Evolutionary conservation across 1,140 invertebrate species (phyloP).

Genomic region (Sesamia nonagrioides): DNA sequence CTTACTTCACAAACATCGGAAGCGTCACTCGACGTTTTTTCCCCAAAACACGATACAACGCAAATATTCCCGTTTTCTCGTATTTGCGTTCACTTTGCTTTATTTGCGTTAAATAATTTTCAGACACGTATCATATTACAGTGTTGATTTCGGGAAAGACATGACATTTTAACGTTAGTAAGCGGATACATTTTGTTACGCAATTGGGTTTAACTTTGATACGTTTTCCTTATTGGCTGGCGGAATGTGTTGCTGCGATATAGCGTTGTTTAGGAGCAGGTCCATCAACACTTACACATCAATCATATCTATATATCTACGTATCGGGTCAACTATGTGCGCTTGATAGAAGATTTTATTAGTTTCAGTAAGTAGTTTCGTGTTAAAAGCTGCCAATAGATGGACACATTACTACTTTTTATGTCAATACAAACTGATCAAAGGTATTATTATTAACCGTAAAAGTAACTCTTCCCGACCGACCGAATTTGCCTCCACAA

Average conservation of each 20-base stretch:
- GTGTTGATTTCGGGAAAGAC: constrained; percentile 33
- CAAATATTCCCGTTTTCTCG: constrained; percentile 71
- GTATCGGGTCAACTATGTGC: background rate
- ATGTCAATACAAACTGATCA: no score
- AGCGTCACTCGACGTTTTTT: constrained; percentile 56
- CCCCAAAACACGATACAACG: constrained; percentile 58
- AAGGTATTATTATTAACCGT: background rate
- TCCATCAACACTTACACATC: constrained; percentile 19
- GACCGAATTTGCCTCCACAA: background rate
- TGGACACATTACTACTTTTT: no score
- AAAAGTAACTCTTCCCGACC: background rate
- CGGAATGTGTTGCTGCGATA: constrained; percentile 5
- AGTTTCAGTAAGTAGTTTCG: no score
- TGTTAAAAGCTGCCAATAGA: no score
- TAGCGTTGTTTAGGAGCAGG: constrained; percentile 19
- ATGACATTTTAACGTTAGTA: constrained; percentile 38
- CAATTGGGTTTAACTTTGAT: constrained; percentile 37
- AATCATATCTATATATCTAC: constrained; percentile 4
- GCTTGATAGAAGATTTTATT: no score
- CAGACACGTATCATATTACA: constrained; percentile 61
- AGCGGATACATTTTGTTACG: constrained; percentile 41
- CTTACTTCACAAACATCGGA: constrained; percentile 54
- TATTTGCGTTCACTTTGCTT: constrained; percentile 77
- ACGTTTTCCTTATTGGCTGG: constrained; percentile 35
- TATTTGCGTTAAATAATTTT: constrained; percentile 73